These are phyloP conservation scores for Lycodopsis pacificus DNA, from an alignment of 2,797 vertebrate species.

Conservation along the genomic window DNA sequence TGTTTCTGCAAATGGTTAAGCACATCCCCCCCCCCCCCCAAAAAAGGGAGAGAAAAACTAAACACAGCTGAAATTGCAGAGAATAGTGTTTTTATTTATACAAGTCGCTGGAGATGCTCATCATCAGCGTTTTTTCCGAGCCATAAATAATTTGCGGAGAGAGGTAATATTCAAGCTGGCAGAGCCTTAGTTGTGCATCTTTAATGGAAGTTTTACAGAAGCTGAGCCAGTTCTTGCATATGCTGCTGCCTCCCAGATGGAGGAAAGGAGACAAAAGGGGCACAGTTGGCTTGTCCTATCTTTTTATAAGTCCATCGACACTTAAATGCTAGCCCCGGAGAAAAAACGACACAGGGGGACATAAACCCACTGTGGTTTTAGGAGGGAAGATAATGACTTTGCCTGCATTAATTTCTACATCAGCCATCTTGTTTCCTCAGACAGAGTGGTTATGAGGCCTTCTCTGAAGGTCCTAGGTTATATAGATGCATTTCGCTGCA, in stretches of 20 bases:
- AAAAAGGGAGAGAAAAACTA: slow-evolving; percentile 19
- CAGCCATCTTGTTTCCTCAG: slow-evolving; percentile 88
- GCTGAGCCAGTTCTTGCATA: slow-evolving; percentile 87
- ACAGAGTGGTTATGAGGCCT: slow-evolving; percentile 83
- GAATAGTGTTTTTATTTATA: slow-evolving; percentile 84
- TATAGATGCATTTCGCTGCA: slow-evolving; percentile 73
- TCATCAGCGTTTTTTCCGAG: slow-evolving; percentile 85
- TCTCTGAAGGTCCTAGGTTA: slow-evolving; percentile 81
- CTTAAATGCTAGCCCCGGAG: slow-evolving; percentile 86
- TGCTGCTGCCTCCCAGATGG: slow-evolving; percentile 86
- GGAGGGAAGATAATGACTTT: slow-evolving; percentile 86
- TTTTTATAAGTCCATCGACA: slow-evolving; percentile 86
- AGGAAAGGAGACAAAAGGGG: slow-evolving; percentile 80
- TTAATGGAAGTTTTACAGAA: slow-evolving; percentile 91
- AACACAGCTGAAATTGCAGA: slow-evolving; percentile 70
- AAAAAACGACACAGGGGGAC: slow-evolving; percentile 82
- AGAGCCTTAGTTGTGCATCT: slow-evolving; percentile 90
- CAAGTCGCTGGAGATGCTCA: slow-evolving; percentile 79
- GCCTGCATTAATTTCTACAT: slow-evolving; percentile 85
- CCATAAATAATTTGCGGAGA: slow-evolving; percentile 90
- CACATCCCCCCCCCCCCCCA: not conserved
- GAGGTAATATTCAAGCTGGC: slow-evolving; percentile 91
- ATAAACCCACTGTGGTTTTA: slow-evolving; percentile 88
- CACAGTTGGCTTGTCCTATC: slow-evolving; percentile 86
- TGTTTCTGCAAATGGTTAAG: slow-evolving; percentile 56